Evolutionary conservation across 2,113 vertebrate species (phyloP).

Genomic region (Macroglossus sobrinus): DNA sequence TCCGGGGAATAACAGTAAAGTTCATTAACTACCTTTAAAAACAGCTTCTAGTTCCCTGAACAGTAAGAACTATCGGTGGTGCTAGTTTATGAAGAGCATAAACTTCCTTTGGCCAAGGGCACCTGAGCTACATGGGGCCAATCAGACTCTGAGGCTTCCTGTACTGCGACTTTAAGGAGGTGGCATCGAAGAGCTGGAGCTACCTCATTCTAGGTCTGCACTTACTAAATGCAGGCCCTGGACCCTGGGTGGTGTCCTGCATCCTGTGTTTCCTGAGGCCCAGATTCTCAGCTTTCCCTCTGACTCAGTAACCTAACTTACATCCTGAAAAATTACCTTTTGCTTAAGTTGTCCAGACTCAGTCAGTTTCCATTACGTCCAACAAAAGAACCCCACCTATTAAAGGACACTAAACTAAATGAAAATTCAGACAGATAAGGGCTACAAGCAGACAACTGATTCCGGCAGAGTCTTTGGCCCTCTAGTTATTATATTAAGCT

Average conservation of each 20-base stretch:
- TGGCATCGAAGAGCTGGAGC: not conserved
- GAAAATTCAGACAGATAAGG: not conserved
- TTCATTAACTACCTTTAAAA: not conserved
- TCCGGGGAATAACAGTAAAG: not conserved
- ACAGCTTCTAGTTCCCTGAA: not conserved
- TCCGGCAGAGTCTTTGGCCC: not conserved
- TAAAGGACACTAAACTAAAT: not conserved
- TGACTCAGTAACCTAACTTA: not conserved
- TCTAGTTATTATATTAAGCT: not conserved
- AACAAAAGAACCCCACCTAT: not conserved
- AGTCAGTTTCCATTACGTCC: not conserved
- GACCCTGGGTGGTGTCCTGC: no score
- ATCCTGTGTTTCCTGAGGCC: not conserved
- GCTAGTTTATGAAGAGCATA: not conserved
- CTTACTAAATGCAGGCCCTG: not conserved
- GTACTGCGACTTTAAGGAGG: not conserved
- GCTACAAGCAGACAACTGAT: not conserved
- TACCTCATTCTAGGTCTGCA: fast-evolving
- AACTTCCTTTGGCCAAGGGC: no score
- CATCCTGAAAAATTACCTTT: not conserved
- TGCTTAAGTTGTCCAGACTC: not conserved
- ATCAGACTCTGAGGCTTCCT: no score
- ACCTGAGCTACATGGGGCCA: no score
- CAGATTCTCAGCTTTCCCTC: not conserved
- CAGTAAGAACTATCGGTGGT: not conserved